These are phyloP conservation scores for Sesamia inferens DNA, from an alignment of 2,888 invertebrate species.

Conservation along the genomic window DNA sequence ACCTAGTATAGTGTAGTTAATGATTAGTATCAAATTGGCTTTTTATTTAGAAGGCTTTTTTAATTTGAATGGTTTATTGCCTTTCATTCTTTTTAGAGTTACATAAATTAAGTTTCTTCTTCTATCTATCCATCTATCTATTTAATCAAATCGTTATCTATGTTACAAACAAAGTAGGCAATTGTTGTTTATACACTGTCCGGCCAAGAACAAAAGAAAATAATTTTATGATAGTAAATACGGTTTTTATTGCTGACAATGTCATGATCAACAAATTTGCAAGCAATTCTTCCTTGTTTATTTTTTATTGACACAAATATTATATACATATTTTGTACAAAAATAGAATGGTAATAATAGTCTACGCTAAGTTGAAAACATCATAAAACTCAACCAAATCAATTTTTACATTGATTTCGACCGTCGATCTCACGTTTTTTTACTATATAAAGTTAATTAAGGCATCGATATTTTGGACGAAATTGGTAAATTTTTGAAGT, in stretches of 20 bases:
- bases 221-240: constrained; percentile 27
- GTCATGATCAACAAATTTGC: constrained; percentile 24
- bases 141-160: neutral
- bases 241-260: constrained; percentile 28
- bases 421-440: too few relatives aligned
- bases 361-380: neutral
- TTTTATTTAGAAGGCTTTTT: neutral
- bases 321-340: neutral
- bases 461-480: neutral
- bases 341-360: neutral
- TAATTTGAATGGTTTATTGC: neutral
- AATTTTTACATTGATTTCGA: too few relatives aligned
- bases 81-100: neutral
- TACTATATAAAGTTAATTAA: too few relatives aligned
- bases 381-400: neutral
- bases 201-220: constrained; percentile 17
- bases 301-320: constrained; percentile 12
- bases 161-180: neutral
- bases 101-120: neutral
- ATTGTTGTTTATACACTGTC: neutral
- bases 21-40: neutral
- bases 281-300: constrained; percentile 8
- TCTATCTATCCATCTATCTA: neutral
- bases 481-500: neutral
- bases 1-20: neutral